These are phyloP conservation scores for Aproaerema taeniolella DNA, from an alignment of 2,888 invertebrate genomes.

Conservation along the genomic window DNA sequence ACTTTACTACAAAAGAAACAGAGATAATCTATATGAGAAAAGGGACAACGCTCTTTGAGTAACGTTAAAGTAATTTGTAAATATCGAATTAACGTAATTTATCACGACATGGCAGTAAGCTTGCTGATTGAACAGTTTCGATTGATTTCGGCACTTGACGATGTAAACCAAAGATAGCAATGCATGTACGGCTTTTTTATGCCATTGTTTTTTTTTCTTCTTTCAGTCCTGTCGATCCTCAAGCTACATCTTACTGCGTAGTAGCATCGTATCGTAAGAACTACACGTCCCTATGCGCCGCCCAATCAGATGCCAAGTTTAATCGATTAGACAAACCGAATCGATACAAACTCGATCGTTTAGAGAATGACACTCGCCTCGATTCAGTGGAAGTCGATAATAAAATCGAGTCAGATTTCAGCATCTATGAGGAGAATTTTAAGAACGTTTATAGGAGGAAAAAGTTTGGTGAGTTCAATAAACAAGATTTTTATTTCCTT, in stretches of 20 bases:
- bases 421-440: constrained; percentile 46
- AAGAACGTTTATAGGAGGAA: constrained; percentile 50
- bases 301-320: constrained; percentile 49
- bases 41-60: too few relatives aligned
- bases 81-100: too few relatives aligned
- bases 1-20: too few relatives aligned
- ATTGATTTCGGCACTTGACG: too few relatives aligned
- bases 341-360: constrained; percentile 14
- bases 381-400: constrained; percentile 43
- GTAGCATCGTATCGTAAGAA: constrained; percentile 59
- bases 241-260: constrained; percentile 62
- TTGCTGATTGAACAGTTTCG: too few relatives aligned
- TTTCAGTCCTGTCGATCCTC: constrained; percentile 66
- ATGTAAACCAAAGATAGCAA: too few relatives aligned
- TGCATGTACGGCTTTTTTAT: too few relatives aligned
- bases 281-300: constrained; percentile 65
- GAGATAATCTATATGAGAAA: too few relatives aligned
- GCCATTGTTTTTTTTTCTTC: constrained; percentile 1
- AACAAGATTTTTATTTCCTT: too few relatives aligned
- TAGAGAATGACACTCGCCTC: constrained; percentile 1
- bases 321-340: constrained; percentile 40
- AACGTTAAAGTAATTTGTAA: too few relatives aligned
- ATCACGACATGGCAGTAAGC: too few relatives aligned
- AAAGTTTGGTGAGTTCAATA: constrained; percentile 64
- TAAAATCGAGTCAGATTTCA: constrained; percentile 44